Conservation (phyloP, 35 echinoderm and acorn worm species). For the Holothuria glaberrima region DNA sequence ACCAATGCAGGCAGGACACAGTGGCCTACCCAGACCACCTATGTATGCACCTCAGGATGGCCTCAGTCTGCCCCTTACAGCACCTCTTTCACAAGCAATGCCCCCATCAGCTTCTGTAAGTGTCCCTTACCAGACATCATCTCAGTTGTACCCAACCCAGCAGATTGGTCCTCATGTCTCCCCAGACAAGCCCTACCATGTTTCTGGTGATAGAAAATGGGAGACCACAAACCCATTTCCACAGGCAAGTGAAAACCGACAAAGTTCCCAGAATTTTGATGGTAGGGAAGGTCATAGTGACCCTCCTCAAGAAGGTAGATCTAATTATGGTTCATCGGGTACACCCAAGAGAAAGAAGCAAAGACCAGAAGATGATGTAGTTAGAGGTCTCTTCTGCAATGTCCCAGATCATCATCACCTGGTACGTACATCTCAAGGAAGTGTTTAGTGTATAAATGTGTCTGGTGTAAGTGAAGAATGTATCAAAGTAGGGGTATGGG, state of each 20-base stretch:
- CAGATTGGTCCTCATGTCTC: not conserved
- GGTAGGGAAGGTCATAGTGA: no score
- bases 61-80: not conserved
- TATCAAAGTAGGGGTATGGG: no score
- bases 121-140: not conserved
- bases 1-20: not conserved
- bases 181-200: not conserved
- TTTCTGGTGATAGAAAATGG: no score
- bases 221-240: no score
- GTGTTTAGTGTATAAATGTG: not conserved
- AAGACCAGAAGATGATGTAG: slow-evolving; percentile 23
- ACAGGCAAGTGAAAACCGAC: no score
- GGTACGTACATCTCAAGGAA: slow-evolving; percentile 57
- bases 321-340: not conserved
- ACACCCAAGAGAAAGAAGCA: slow-evolving; percentile 48
- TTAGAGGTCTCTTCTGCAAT: slow-evolving; percentile 89
- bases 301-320: no score
- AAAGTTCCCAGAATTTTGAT: no score
- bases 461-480: not conserved
- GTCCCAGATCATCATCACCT: slow-evolving; percentile 96
- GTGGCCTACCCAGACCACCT: not conserved
- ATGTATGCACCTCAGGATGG: not conserved
- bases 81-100: no score
- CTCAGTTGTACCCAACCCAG: not conserved
- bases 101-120: no score